phyloP scores from a whole-genome alignment of 2,113 vertebrate species.

The Pteropus alecto region DNA sequence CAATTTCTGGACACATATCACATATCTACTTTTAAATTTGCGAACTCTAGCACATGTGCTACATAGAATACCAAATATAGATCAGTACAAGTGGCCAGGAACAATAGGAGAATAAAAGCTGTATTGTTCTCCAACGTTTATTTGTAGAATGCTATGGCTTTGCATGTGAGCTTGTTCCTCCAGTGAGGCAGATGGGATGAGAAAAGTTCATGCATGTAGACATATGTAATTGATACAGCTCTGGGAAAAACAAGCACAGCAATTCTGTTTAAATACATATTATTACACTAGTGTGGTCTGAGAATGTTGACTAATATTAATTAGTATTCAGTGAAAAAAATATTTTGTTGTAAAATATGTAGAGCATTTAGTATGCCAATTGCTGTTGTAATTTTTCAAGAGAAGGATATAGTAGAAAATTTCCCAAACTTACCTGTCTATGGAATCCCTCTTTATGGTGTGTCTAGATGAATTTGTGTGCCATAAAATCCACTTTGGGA shows the following conservation, averaged over 20 bases:
- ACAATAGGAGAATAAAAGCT: neutral
- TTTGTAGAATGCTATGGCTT: neutral
- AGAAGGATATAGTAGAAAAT: neutral
- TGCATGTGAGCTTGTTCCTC: neutral
- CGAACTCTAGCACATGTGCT: neutral
- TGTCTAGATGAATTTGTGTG: neutral
- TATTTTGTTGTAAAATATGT: neutral
- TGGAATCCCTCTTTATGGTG: neutral
- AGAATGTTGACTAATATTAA: neutral
- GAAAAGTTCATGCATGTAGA: neutral
- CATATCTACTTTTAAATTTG: neutral
- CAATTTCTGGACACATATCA: neutral
- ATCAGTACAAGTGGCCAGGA: neutral
- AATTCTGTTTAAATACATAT: neutral
- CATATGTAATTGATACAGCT: neutral
- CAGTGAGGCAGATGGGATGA: neutral
- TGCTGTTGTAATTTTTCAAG: neutral
- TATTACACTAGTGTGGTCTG: neutral
- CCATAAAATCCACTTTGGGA: neutral
- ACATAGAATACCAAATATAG: neutral
- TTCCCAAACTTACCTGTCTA: neutral
- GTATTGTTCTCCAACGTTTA: neutral
- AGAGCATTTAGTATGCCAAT: neutral
- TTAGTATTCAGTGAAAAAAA: neutral
- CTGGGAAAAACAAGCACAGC: neutral